Evolutionary conservation across 2,888 invertebrate genomes (phyloP).

Genomic region (Drosophila mercatorum): DNA sequence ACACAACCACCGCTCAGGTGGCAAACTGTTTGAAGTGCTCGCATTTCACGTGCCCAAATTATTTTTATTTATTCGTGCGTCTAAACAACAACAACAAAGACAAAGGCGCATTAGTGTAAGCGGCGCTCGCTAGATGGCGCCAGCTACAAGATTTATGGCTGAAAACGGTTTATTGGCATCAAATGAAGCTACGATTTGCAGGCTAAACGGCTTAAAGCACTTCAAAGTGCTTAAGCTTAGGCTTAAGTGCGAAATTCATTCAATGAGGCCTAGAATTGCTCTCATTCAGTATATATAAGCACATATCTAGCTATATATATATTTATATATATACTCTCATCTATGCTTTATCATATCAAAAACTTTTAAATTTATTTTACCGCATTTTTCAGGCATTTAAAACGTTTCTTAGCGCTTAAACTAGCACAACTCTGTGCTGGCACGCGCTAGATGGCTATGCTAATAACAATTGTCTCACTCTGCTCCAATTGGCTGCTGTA

Average conservation of each 20-base stretch:
- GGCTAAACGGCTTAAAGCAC: not conserved
- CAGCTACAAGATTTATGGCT: constrained; percentile 45
- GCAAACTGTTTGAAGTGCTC: constrained; percentile 71
- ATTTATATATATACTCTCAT: not conserved
- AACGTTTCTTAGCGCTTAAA: too few species aligned
- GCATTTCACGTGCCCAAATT: constrained; percentile 56
- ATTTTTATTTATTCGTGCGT: constrained; percentile 81
- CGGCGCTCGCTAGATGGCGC: constrained; percentile 64
- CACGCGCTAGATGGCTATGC: too few species aligned
- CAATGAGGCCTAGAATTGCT: too few species aligned
- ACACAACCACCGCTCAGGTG: constrained; percentile 48
- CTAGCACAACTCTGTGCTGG: too few species aligned
- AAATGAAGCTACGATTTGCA: constrained; percentile 1
- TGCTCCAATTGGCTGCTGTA: too few species aligned
- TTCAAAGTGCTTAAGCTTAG: not conserved
- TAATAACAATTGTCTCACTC: too few species aligned
- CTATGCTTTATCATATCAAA: not conserved
- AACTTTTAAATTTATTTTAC: not conserved
- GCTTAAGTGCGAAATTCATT: not conserved
- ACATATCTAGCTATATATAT: too few species aligned
- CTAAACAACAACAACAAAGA: constrained; percentile 27
- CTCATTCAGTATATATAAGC: too few species aligned
- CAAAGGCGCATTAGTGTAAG: constrained; percentile 38
- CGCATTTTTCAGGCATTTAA: not conserved
- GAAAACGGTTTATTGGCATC: constrained; percentile 17